Percentiles rank a stretch among this genome's conserved stretches.
Evolutionary conservation across 1,140 invertebrate genomes (phyloP).

Genomic region (Archegozetes longisetosus): DNA sequence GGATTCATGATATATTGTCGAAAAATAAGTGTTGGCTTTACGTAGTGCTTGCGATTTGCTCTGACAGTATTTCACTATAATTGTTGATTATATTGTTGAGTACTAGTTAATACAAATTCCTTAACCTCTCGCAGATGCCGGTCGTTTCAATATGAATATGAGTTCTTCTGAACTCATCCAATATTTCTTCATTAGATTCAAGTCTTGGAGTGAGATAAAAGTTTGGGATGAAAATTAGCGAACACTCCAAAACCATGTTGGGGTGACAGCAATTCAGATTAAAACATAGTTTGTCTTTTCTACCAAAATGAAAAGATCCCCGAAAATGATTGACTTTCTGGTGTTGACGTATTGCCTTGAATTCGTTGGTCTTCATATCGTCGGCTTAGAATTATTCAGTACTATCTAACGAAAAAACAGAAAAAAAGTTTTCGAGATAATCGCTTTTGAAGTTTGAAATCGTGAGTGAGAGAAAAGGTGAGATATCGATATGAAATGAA

Average conservation of each 20-base stretch:
- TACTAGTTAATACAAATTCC: slow-evolving; percentile 88
- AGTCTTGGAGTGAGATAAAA: slow-evolving; percentile 74
- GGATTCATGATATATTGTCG: slow-evolving; percentile 70
- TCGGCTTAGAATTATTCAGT: no score
- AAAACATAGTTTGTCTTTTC: slow-evolving; percentile 86
- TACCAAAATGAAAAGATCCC: slow-evolving; percentile 87
- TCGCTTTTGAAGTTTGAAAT: no score
- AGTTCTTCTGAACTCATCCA: slow-evolving; percentile 38
- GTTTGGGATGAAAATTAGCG: slow-evolving; percentile 77
- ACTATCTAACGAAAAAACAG: no score
- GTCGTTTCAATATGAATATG: slow-evolving; percentile 34
- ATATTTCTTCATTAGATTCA: slow-evolving; percentile 55
- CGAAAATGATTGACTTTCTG: slow-evolving; percentile 97
- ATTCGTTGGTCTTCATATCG: slow-evolving; percentile 41
- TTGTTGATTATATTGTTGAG: no score
- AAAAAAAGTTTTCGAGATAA: no score
- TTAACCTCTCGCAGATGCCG: slow-evolving; percentile 81
- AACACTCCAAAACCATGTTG: slow-evolving; percentile 46
- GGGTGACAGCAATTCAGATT: slow-evolving; percentile 49
- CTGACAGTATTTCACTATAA: slow-evolving; percentile 61
- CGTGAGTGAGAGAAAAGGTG: no score
- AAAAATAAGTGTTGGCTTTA: slow-evolving; percentile 53
- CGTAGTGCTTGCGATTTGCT: neutral
- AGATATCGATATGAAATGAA: no score
- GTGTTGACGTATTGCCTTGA: slow-evolving; percentile 50